A percentile compares a stretch with the other conserved stretches of the same genome.
Evolutionary conservation across 2,888 invertebrate genomes (phyloP).

Genomic region (Kuschelorhynchus macadamiae): DNA sequence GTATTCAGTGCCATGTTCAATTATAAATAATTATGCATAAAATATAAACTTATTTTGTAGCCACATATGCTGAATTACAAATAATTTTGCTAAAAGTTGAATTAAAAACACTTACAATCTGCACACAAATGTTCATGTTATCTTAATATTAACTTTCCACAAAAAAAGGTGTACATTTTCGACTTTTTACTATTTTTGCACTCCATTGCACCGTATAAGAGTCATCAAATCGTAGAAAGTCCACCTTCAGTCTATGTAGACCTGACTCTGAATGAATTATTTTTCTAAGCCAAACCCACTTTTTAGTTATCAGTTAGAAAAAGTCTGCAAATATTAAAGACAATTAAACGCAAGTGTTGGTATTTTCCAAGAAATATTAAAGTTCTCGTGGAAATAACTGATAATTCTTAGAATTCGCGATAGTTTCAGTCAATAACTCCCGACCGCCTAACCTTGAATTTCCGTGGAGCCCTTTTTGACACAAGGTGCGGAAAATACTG

Average conservation of each 20-base stretch:
- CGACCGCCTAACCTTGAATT: conserved; percentile 48
- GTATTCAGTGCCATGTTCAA: too few species aligned
- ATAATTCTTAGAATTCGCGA: conserved; percentile 11
- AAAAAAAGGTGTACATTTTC: conserved; percentile 45
- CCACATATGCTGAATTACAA: too few species aligned
- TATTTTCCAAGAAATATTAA: too few species aligned
- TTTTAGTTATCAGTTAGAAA: conserved; percentile 34
- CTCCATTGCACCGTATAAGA: conserved; percentile 31
- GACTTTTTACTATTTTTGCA: conserved; percentile 19
- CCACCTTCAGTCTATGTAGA: conserved; percentile 11
- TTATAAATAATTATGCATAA: too few species aligned
- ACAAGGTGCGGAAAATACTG: conserved; percentile 55
- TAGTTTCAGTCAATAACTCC: conserved; percentile 33
- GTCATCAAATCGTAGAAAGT: conserved; percentile 33
- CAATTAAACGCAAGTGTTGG: not conserved
- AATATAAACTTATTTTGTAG: too few species aligned
- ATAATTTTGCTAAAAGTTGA: not conserved
- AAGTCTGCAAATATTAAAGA: conserved; percentile 21
- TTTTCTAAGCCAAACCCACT: conserved; percentile 43
- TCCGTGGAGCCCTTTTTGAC: conserved; percentile 55
- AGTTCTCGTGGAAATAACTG: conserved; percentile 1
- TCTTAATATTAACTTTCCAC: conserved; percentile 56
- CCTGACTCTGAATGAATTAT: conserved; percentile 13
- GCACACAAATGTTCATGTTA: conserved; percentile 62
- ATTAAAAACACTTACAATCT: conserved; percentile 57